These are phyloP conservation scores for Sylvicapra grimmia DNA, from an alignment of 2,113 vertebrate genomes.

Conservation along the genomic window DNA sequence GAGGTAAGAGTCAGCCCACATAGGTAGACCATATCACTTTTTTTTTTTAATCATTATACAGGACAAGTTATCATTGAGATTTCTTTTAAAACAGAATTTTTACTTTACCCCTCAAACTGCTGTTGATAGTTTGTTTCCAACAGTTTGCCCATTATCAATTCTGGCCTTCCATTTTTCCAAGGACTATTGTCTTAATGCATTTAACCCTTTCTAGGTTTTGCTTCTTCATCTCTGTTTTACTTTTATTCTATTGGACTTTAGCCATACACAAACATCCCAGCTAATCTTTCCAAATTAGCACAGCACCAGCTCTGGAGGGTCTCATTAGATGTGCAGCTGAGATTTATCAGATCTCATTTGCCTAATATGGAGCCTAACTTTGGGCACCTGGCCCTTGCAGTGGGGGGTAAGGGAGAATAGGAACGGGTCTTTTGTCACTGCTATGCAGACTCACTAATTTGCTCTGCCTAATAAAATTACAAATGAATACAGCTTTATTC, in stretches of 20 bases:
- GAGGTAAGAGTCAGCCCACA: neutral
- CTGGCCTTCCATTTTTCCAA: neutral
- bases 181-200: slow-evolving; percentile 32
- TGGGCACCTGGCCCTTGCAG: slow-evolving; percentile 85
- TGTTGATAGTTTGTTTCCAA: slow-evolving; percentile 61
- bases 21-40: neutral
- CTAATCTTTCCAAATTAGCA: slow-evolving; percentile 94
- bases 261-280: slow-evolving; percentile 72
- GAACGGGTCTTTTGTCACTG: slow-evolving; percentile 85
- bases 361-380: slow-evolving; percentile 91
- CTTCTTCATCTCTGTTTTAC: neutral
- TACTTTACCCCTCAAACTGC: slow-evolving; percentile 9
- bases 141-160: slow-evolving; percentile 43
- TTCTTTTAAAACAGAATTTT: slow-evolving; percentile 36
- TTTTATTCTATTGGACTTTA: slow-evolving; percentile 50
- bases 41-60: neutral
- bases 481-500: slow-evolving; percentile 87
- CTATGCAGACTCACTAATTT: slow-evolving; percentile 84
- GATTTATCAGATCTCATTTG: slow-evolving; percentile 94
- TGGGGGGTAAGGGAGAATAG: slow-evolving; percentile 85
- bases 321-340: slow-evolving; percentile 89
- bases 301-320: slow-evolving; percentile 79
- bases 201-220: slow-evolving; percentile 66
- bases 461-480: slow-evolving; percentile 89
- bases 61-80: neutral